These are phyloP conservation scores for Chitala chitala DNA, from an alignment of 2,113 vertebrate genomes.

Conservation along the genomic window DNA sequence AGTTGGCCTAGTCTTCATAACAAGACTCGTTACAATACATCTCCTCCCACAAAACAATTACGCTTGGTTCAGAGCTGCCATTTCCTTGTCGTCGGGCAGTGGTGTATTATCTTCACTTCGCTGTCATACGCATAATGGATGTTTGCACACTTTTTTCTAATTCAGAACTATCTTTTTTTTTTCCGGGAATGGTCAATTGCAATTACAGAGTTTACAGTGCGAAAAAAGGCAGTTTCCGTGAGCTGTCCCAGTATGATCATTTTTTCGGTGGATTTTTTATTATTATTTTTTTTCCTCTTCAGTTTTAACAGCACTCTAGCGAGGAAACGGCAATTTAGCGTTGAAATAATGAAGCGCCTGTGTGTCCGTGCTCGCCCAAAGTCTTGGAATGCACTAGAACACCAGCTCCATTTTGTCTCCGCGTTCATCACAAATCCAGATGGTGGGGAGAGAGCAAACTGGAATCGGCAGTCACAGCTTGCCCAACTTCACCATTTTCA, in stretches of 20 bases:
- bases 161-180: not conserved
- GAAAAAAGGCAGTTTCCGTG: not conserved
- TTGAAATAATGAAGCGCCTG: too few species aligned
- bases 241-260: not conserved
- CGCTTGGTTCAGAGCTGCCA: not conserved
- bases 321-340: too few species aligned
- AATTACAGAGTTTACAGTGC: constrained; percentile 43
- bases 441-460: constrained; percentile 30
- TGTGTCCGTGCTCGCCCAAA: too few species aligned
- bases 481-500: constrained; percentile 35
- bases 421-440: constrained; percentile 18
- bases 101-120: not conserved
- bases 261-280: constrained; percentile 37
- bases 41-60: constrained; percentile 30
- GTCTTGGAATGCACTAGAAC: too few species aligned
- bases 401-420: too few species aligned
- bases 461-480: constrained; percentile 38
- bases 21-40: constrained; percentile 17
- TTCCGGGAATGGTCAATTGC: constrained; percentile 40
- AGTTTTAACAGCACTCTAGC: not conserved
- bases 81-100: not conserved
- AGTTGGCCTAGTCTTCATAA: constrained; percentile 19
- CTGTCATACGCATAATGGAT: not conserved
- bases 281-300: not conserved
- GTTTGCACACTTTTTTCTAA: not conserved